phyloP scores from a whole-genome alignment of 2,797 vertebrate species.

The Otus scops region DNA sequence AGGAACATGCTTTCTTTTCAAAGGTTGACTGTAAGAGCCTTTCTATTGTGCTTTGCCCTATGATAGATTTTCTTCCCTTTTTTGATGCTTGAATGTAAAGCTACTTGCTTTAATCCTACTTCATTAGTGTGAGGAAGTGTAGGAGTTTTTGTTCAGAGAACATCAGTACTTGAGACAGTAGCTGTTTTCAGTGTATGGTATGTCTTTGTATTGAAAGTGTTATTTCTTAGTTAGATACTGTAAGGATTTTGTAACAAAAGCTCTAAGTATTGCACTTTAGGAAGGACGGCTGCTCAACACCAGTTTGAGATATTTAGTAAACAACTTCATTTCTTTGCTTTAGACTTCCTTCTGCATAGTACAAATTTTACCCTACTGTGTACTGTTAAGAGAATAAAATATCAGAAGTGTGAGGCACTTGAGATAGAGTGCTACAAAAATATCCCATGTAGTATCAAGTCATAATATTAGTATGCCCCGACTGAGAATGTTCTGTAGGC shows the following conservation, averaged over 20 bases:
- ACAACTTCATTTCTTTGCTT: not conserved
- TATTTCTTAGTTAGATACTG: not conserved
- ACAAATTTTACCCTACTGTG: not conserved
- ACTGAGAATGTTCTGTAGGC: constrained; percentile 17
- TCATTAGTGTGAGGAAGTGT: not conserved
- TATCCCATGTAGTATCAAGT: constrained; percentile 42
- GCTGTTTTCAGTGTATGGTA: not conserved
- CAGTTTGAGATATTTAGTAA: not conserved
- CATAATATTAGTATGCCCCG: constrained; percentile 26
- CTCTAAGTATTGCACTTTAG: not conserved
- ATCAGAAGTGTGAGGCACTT: not conserved
- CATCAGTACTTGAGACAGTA: not conserved
- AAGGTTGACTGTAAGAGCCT: not conserved
- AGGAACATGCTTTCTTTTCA: not conserved
- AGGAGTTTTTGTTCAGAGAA: not conserved
- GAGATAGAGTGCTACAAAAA: not conserved
- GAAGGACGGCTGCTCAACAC: not conserved
- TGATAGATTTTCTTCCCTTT: not conserved
- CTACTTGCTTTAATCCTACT: not conserved
- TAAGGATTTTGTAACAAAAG: not conserved
- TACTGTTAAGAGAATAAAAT: not conserved
- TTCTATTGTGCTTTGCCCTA: not conserved
- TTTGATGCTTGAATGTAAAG: not conserved
- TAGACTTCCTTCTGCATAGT: not conserved
- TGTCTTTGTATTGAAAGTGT: not conserved